These are phyloP conservation scores for Colossoma macropomum DNA, from an alignment of 2,113 vertebrate species.

Conservation along the genomic window DNA sequence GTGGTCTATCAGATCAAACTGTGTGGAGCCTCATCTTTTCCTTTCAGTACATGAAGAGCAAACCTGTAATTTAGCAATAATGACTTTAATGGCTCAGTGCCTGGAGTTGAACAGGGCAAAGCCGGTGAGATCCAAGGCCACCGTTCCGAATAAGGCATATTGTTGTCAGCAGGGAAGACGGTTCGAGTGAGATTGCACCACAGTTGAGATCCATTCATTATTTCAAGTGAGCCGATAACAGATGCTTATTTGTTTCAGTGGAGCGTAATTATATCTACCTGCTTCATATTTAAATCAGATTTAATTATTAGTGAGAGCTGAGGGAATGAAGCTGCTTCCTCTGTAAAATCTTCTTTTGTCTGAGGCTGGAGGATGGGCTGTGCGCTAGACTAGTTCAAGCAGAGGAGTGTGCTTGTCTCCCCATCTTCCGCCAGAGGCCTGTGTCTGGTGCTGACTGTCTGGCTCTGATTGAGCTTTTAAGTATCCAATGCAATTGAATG, in stretches of 20 bases:
- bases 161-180: neutral
- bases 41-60: conserved; percentile 2
- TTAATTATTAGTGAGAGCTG: conserved; percentile 16
- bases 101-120: conserved; percentile 8
- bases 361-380: conserved; percentile 11
- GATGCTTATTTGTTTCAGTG: neutral
- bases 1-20: conserved; percentile 14
- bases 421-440: conserved; percentile 12
- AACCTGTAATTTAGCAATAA: conserved; percentile 50
- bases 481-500: conserved; percentile 13
- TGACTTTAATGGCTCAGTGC: conserved; percentile 25
- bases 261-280: neutral
- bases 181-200: conserved; percentile 9
- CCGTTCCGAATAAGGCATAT: conserved; percentile 6
- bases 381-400: neutral
- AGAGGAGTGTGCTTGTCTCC: neutral
- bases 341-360: conserved; percentile 33
- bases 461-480: conserved; percentile 39
- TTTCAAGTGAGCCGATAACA: neutral
- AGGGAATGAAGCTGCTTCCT: conserved; percentile 19
- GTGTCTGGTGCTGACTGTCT: conserved; percentile 31
- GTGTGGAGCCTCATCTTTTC: neutral
- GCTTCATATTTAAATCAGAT: conserved; percentile 21
- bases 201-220: neutral
- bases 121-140: conserved; percentile 17